A percentile compares a stretch with the other conserved stretches of the same genome.
phyloP scores from a whole-genome alignment of 2,888 invertebrate species.

The Eledona agricola region DNA sequence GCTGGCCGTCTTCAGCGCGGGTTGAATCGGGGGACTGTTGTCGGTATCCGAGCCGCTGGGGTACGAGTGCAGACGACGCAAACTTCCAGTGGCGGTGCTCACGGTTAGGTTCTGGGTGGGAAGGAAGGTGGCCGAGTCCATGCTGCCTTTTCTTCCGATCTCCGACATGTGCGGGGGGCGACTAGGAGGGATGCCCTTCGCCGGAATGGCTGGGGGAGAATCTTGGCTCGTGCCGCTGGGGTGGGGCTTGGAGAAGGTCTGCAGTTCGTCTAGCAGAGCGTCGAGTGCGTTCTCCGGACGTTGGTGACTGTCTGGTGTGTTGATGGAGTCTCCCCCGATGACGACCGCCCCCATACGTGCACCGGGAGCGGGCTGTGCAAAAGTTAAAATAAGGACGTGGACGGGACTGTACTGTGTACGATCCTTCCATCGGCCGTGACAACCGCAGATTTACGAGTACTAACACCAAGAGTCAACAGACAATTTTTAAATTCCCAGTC shows the following conservation, averaged over 20 bases:
- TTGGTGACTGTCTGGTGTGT: constrained; percentile 66
- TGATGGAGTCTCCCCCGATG: constrained; percentile 68
- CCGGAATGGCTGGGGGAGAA: constrained; percentile 58
- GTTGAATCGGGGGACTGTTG: constrained; percentile 77
- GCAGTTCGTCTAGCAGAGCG: constrained; percentile 93
- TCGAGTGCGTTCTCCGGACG: constrained; percentile 96
- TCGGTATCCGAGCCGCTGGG: constrained; percentile 87
- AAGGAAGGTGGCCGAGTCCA: constrained; percentile 64
- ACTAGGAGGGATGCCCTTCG: constrained; percentile 54
- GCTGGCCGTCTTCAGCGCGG: constrained; percentile 65
- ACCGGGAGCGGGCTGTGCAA: constrained; percentile 68
- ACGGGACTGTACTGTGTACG: not conserved
- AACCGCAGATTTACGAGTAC: no score
- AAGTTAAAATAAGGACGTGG: constrained; percentile 18
- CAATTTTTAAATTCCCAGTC: no score
- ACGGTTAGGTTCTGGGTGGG: constrained; percentile 60
- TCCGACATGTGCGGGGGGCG: constrained; percentile 65
- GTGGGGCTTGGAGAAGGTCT: constrained; percentile 84
- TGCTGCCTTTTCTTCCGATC: constrained; percentile 66
- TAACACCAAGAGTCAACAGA: no score
- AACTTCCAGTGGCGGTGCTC: constrained; percentile 65
- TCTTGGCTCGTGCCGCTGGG: constrained; percentile 42
- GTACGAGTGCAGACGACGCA: constrained; percentile 83
- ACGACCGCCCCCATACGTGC: constrained; percentile 69
- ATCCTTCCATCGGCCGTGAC: constrained; percentile 11